Conservation (phyloP, 2,113 vertebrate species). For the Albula glossodonta region DNA sequence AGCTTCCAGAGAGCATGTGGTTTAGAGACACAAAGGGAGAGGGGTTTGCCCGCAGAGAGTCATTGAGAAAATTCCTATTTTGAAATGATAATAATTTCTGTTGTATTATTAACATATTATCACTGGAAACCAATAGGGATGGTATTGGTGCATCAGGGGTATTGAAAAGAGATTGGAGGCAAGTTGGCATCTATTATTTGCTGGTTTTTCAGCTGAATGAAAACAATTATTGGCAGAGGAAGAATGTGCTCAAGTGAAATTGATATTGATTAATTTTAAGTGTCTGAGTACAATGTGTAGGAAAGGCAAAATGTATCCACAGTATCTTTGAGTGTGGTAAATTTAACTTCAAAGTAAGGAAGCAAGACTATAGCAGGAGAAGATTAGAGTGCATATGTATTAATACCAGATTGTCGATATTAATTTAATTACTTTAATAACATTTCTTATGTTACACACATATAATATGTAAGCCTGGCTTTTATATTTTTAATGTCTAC, state of each 20-base stretch:
- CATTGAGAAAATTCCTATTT: constrained; percentile 52
- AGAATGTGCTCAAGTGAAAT: constrained; percentile 7
- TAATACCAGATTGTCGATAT: neutral
- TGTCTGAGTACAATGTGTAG: neutral
- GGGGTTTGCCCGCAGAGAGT: constrained; percentile 41
- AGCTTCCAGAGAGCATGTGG: constrained; percentile 68
- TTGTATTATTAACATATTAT: constrained; percentile 22
- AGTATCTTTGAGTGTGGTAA: no score
- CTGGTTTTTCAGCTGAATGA: neutral
- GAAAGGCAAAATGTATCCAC: neutral
- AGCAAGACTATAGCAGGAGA: neutral
- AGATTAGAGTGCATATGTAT: neutral
- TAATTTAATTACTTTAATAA: no score
- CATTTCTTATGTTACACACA: no score
- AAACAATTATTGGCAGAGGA: neutral
- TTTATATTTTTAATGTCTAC: neutral
- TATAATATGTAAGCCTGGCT: neutral
- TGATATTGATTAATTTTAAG: constrained; percentile 14
- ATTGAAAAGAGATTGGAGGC: neutral
- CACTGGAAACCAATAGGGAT: neutral
- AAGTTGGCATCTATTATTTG: neutral
- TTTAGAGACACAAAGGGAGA: constrained; percentile 59
- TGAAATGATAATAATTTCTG: constrained; percentile 33
- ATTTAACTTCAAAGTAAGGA: neutral
- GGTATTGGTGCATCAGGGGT: neutral